Percentiles rank a stretch among this genome's conserved stretches.
Conservation (phyloP, 2,113 vertebrate species). For the Protobothrops flavoviridis region DNA sequence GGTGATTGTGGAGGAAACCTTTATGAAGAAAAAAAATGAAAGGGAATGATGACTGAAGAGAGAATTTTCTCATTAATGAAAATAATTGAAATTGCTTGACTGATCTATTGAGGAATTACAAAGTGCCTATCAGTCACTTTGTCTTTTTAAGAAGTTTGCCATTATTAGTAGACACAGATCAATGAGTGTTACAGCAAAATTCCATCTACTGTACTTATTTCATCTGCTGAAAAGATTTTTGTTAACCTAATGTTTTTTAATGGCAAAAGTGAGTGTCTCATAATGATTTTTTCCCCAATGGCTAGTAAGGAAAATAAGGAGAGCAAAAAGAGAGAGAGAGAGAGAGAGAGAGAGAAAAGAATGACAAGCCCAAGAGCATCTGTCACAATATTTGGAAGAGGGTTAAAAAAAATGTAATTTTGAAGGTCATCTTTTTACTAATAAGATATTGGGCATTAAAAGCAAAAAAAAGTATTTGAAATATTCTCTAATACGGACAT, state of each 20-base stretch:
- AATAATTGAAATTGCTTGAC: slow-evolving; percentile 33
- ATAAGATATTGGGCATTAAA: neutral
- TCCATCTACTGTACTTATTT: neutral
- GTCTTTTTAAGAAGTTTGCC: slow-evolving; percentile 19
- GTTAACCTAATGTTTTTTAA: slow-evolving; percentile 14
- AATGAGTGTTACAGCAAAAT: slow-evolving; percentile 27
- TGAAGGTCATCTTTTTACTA: neutral
- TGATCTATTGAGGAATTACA: slow-evolving; percentile 39
- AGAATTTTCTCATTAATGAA: slow-evolving; percentile 33
- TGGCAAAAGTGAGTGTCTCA: slow-evolving; percentile 1
- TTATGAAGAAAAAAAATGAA: neutral
- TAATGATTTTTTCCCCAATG: neutral
- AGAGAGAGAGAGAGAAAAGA: neutral
- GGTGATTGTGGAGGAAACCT: neutral
- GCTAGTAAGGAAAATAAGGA: neutral
- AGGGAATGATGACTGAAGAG: slow-evolving; percentile 1
- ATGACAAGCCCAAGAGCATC: neutral
- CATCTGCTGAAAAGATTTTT: neutral
- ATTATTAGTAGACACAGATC: slow-evolving; percentile 3
- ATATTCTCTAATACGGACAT: neutral
- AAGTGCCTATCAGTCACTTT: slow-evolving; percentile 23
- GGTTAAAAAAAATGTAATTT: neutral
- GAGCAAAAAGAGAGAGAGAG: neutral
- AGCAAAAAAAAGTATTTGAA: neutral
- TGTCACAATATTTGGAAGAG: neutral